phyloP scores from a whole-genome alignment of 2,888 invertebrate species.

The Thalpophila matura region DNA sequence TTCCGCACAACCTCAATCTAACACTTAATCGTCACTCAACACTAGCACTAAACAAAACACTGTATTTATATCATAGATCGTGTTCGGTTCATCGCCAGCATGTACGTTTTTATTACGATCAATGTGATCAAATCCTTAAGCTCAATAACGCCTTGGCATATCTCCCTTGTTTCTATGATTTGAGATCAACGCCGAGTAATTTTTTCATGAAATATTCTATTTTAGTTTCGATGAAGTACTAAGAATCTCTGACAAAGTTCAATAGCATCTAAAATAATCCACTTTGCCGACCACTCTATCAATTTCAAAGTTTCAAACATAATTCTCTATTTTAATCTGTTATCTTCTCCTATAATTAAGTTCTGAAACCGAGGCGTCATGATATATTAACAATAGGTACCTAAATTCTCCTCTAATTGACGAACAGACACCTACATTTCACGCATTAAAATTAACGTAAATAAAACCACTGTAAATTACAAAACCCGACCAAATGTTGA shows the following conservation, averaged over 20 bases:
- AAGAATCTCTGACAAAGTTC: slow-evolving; percentile 20
- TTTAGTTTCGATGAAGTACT: slow-evolving; percentile 2
- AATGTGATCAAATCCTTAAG: no score
- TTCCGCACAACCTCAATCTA: no score
- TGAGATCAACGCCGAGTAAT: not conserved
- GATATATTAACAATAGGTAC: slow-evolving; percentile 26
- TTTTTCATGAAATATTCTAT: not conserved
- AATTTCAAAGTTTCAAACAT: slow-evolving; percentile 13
- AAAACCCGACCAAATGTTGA: slow-evolving; percentile 12
- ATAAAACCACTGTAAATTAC: not conserved
- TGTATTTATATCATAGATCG: no score
- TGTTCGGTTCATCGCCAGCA: no score
- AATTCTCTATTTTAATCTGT: slow-evolving; percentile 31
- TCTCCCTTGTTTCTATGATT: no score
- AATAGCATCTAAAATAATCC: slow-evolving; percentile 14
- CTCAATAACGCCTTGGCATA: no score
- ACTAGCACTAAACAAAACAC: no score
- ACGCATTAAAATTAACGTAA: slow-evolving; percentile 38
- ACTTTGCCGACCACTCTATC: slow-evolving; percentile 3
- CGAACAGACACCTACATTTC: slow-evolving; percentile 37
- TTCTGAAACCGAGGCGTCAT: slow-evolving; percentile 27
- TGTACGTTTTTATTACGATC: no score
- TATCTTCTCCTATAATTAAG: slow-evolving; percentile 19
- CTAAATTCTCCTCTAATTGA: slow-evolving; percentile 41
- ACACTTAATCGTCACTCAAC: no score